phyloP scores from a whole-genome alignment of 2,888 invertebrate species.

The Ypsolopha sequella region DNA sequence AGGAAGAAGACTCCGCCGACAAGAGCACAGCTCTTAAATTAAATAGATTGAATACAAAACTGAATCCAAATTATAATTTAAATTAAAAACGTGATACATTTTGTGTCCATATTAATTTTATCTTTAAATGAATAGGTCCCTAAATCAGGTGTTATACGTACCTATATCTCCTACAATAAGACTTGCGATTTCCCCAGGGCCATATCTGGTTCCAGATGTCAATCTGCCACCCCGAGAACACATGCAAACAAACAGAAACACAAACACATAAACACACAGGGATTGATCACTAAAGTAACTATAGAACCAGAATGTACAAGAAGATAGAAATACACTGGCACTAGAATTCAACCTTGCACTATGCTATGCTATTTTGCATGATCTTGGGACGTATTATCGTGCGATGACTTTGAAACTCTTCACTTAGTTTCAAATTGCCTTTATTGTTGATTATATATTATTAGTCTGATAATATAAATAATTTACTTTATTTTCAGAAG shows the following conservation, averaged over 20 bases:
- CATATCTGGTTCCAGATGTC: constrained; percentile 73
- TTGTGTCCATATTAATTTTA: too few relatives aligned
- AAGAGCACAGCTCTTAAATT: too few relatives aligned
- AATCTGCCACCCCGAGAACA: constrained; percentile 65
- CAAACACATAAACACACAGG: constrained; percentile 19
- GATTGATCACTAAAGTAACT: neutral
- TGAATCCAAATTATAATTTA: too few relatives aligned
- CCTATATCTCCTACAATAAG: constrained; percentile 61
- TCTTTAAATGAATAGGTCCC: too few relatives aligned
- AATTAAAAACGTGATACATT: too few relatives aligned
- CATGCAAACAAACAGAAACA: constrained; percentile 54
- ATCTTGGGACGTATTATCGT: neutral
- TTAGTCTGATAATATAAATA: too few relatives aligned
- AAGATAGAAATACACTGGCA: neutral
- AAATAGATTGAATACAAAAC: too few relatives aligned
- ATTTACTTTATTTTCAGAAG: too few relatives aligned
- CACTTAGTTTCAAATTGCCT: neutral
- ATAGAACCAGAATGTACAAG: neutral
- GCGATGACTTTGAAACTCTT: neutral
- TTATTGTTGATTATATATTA: too few relatives aligned
- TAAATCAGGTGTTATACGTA: constrained; percentile 32
- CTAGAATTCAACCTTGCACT: too few relatives aligned
- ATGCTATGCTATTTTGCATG: too few relatives aligned
- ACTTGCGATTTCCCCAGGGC: constrained; percentile 70
- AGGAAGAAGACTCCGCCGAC: too few relatives aligned